A percentile compares a stretch with the other conserved stretches of the same genome.
Evolutionary conservation across 2,888 invertebrate genomes (phyloP).

Genomic region (Epistrophe eligans): DNA sequence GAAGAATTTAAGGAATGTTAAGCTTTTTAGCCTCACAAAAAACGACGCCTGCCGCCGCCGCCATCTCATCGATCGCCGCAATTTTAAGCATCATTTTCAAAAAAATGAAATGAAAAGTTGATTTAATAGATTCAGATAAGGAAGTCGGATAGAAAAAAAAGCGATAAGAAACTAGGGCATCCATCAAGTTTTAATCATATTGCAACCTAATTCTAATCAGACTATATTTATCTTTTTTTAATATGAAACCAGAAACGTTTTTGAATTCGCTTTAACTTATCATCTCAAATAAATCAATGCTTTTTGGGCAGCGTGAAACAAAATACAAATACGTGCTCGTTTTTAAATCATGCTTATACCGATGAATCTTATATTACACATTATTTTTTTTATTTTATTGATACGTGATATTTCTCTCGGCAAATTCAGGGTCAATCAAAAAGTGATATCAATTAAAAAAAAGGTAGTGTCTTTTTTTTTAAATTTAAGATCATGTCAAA

Average conservation of each 20-base stretch:
- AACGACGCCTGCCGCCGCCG: neutral
- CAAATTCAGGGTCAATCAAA: too few relatives aligned
- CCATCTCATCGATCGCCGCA: too few relatives aligned
- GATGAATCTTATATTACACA: too few relatives aligned
- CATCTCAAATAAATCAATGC: neutral
- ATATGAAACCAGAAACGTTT: neutral
- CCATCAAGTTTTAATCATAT: neutral
- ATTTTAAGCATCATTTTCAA: neutral
- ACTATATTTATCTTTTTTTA: neutral
- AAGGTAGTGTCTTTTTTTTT: too few relatives aligned
- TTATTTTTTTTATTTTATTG: too few relatives aligned
- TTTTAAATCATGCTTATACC: neutral
- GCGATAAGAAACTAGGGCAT: constrained; percentile 18
- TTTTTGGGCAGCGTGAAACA: neutral
- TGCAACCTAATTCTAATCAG: neutral
- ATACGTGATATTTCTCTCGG: too few relatives aligned
- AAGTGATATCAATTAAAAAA: too few relatives aligned
- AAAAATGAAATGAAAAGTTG: constrained; percentile 27
- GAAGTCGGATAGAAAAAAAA: neutral
- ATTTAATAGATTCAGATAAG: neutral
- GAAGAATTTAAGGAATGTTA: constrained; percentile 14
- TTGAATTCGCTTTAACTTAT: neutral
- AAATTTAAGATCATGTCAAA: too few relatives aligned
- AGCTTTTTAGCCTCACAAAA: neutral
- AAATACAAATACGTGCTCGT: neutral